phyloP scores from a whole-genome alignment of 2,888 invertebrate genomes.

The Stictocephala bisonia region DNA sequence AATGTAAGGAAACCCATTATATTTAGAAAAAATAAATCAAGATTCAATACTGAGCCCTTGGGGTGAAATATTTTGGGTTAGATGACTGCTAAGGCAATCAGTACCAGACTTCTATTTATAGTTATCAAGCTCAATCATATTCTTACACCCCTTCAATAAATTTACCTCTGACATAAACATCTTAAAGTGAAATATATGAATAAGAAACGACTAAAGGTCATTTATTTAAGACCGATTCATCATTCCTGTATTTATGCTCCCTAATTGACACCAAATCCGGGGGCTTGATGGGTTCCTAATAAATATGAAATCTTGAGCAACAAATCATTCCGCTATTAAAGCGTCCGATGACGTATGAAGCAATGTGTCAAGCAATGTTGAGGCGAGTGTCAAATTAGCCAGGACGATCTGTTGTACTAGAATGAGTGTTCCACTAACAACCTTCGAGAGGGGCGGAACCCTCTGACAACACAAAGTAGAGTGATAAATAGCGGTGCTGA shows the following conservation, averaged over 20 bases:
- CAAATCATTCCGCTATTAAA: slow-evolving; percentile 9
- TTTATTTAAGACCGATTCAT: slow-evolving; percentile 7
- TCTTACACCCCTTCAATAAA: no score
- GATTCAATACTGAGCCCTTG: no score
- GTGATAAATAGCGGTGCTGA: slow-evolving; percentile 7
- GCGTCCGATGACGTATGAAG: neutral
- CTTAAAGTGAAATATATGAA: no score
- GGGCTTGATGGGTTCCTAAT: neutral
- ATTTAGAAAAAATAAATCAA: no score
- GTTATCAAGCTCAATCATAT: no score
- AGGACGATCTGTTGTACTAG: no score
- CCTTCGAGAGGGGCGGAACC: neutral
- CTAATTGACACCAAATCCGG: slow-evolving; percentile 9
- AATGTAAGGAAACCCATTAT: no score
- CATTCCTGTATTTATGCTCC: neutral
- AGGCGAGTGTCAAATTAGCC: slow-evolving; percentile 6
- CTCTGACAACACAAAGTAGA: no score
- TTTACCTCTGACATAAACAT: no score
- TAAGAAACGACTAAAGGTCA: neutral
- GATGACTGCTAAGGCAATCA: no score
- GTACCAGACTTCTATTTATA: no score
- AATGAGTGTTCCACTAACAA: slow-evolving; percentile 10
- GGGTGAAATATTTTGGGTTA: no score
- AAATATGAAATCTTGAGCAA: slow-evolving; percentile 2
- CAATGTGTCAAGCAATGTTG: neutral